Evolutionary conservation across 2,888 invertebrate species (phyloP), one percentile per base, ranked within the genome.

Genomic region (Thymelicus acteon): DNA sequence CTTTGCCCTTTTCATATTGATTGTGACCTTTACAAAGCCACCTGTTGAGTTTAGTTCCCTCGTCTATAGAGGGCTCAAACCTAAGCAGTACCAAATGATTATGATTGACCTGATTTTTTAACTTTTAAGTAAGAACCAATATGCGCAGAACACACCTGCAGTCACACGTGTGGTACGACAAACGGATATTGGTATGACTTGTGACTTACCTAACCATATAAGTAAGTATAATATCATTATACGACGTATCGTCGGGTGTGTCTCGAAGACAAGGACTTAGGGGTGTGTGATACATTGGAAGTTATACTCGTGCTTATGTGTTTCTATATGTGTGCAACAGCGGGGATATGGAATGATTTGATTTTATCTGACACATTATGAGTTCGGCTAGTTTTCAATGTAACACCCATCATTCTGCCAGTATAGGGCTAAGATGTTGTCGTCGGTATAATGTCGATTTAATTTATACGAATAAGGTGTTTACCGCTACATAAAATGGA

Each of bases 1-100:
- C 87, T 92, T 83, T 89, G 88, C 83, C 89, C 87, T 91, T 91
- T 90, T 78, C 80, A 40, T 82, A 86, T 89, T 80, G 85, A 88
- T 87, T 87, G 76, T 86, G 84, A 88, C 87, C 88, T 91, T 90
- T 88, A 73, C 70, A 72, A 75, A 76, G 74, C 79, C 82, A 90
- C 86, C 83, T 89, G 85, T 86, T 85, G 86, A 83, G 76, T 73
- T 49, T 47, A 31, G n/a, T 13, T 37, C 57, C 13, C 13, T 37
- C 13, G 15, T 31, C 13, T 31, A 13, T 57, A 19, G 19, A 12
- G 8, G 57, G 13, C 31, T 52, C 15, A 19, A 13, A 57, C 13
- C 24, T 24, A 54, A 24, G 54, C 24, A 24, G 24, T 54, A 24
- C 49, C 15, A 19, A 49, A 15, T 8, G 7, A 54, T 24, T 52